These are phyloP conservation scores for Apteryx mantelli DNA, from an alignment of 2,113 vertebrate species.

Conservation along the genomic window DNA sequence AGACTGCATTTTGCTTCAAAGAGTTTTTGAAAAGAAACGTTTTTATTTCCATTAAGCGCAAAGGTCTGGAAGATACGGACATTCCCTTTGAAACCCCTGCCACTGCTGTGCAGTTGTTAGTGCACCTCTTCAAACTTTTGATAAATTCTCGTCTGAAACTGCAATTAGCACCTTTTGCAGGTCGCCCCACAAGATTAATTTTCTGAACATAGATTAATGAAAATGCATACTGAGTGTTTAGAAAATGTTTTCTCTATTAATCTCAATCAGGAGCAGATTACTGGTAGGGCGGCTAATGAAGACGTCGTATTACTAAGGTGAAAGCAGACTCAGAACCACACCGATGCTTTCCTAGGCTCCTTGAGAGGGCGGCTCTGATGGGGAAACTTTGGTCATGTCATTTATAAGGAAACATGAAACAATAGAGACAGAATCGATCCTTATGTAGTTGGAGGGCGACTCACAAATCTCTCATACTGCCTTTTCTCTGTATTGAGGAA, in stretches of 20 bases:
- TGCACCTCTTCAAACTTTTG: conserved; percentile 31
- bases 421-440: too few species aligned
- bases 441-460: not conserved
- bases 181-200: conserved; percentile 69
- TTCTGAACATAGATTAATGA: conserved; percentile 69
- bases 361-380: fast-evolving
- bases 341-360: not conserved
- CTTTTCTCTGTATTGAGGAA: not conserved
- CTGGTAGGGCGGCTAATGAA: conserved; percentile 55
- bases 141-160: conserved; percentile 45
- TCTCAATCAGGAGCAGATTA: conserved; percentile 67
- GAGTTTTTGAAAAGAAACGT: not conserved
- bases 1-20: not conserved
- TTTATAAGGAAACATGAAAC: too few species aligned
- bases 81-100: not conserved
- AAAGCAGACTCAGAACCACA: not conserved
- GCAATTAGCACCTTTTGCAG: conserved; percentile 65
- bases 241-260: conserved; percentile 77
- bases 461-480: not conserved
- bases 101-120: not conserved
- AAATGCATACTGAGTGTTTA: conserved; percentile 51
- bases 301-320: not conserved
- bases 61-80: not conserved
- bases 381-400: not conserved
- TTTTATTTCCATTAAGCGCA: not conserved